A percentile compares a stretch with the other conserved stretches of the same genome.
phyloP scores from a whole-genome alignment of 2,888 invertebrate species.

The Drosophila eohydei region DNA sequence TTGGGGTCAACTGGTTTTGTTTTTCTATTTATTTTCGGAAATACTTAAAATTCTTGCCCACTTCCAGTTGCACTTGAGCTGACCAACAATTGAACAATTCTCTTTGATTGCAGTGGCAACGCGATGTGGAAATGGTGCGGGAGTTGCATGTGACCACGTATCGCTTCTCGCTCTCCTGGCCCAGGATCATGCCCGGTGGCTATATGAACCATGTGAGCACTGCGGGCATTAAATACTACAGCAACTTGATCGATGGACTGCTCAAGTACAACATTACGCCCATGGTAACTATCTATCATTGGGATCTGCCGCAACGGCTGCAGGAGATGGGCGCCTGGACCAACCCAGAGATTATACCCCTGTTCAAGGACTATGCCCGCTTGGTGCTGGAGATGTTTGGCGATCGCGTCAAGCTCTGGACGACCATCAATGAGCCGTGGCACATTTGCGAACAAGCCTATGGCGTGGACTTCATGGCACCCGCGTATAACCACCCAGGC shows the following conservation, averaged over 20 bases:
- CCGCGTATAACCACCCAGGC: conserved; percentile 87
- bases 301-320: conserved; percentile 89
- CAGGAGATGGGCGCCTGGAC: conserved; percentile 90
- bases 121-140: conserved; percentile 88
- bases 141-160: conserved; percentile 89
- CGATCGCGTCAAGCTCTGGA: conserved; percentile 89
- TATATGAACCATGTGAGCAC: conserved; percentile 88
- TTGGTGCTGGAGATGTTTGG: conserved; percentile 88
- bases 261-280: conserved; percentile 89
- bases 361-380: conserved; percentile 88
- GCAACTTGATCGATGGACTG: conserved; percentile 90
- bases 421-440: conserved; percentile 91
- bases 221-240: conserved; percentile 91
- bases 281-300: conserved; percentile 90
- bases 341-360: conserved; percentile 88
- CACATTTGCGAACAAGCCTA: conserved; percentile 85
- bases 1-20: conserved; percentile 50
- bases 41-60: conserved; percentile 48
- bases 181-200: conserved; percentile 90
- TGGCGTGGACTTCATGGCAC: conserved; percentile 87
- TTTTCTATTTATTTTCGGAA: conserved; percentile 26
- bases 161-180: conserved; percentile 91
- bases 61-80: neutral
- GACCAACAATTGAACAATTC: neutral
- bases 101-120: conserved; percentile 84